Base-by-base conservation (phyloP, 1,140 invertebrate genomes). In the Eubasilissa regina region DNA sequence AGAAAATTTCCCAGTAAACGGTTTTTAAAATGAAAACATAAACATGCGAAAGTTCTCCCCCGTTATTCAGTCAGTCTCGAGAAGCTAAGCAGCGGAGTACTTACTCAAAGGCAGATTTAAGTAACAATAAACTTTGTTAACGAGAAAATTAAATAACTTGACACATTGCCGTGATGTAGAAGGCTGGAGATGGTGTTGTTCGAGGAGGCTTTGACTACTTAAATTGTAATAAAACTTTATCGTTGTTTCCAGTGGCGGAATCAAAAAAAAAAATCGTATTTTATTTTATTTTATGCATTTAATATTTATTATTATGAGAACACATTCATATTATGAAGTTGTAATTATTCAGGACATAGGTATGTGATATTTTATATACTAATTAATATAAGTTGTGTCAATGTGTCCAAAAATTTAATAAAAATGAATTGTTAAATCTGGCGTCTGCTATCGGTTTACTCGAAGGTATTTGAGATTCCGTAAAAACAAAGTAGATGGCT, bases 121-220 rank as follows among this genome's bases (percentile, higher is more conserved):
- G 56, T 47, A 66, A 79, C 78, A 74, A 79, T 79, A 79, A 79
- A 79, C 58, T 79, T 75, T 64, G 78, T 75, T 79, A 79, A 66
- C 44, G 73, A 56, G 78, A 75, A 79, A 79, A 79, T 79, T 79
- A 79, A 79, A 75, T 79, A 48, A 79, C 72, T 79, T 79, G 72
- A 79, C 70, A 74, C 72, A 79, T 75, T 79, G 72, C 72, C 17
- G 47, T 13, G 53, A 64, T 43, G 60, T 43, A 11, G 10, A 64
- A 51, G n/a, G 43, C 35, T 70, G 25, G 25, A 35, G 25, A 35
- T 35, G 25, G 21, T 70, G 66, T 19, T 70, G 66, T 51, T 70
- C 45, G 13, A 47, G n/a, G 35, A 64, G n/a, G 60, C 60, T 35
- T 64, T 35, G 60, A 35, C 19, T 64, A 3, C 9, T 64, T 64